These are phyloP conservation scores for Empis livida DNA, from an alignment of 2,888 invertebrate species.

Conservation along the genomic window DNA sequence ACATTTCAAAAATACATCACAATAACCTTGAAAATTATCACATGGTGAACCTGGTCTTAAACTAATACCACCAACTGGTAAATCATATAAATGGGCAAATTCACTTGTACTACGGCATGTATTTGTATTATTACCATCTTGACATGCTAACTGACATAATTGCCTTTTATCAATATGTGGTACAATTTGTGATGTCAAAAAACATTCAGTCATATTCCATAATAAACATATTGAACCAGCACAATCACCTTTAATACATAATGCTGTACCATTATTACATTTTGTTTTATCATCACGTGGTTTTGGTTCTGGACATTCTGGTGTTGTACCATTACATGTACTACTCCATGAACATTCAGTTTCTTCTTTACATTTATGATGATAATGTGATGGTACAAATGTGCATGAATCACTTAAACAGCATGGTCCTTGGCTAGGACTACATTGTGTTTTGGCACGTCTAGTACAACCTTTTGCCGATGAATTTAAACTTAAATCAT, in stretches of 20 bases:
- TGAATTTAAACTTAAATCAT: conserved; percentile 52
- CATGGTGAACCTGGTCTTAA: conserved; percentile 93
- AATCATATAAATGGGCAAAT: conserved; percentile 57
- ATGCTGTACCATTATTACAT: conserved; percentile 84
- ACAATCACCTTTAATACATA: conserved; percentile 84
- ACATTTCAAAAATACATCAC: conserved; percentile 98
- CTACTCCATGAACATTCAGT: conserved; percentile 84
- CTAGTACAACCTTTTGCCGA: conserved; percentile 71
- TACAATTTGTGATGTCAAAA: conserved; percentile 67
- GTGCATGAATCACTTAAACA: conserved; percentile 68
- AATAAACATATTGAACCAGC: conserved; percentile 89
- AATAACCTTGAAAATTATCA: conserved; percentile 98
- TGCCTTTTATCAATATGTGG: conserved; percentile 68
- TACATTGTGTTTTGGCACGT: conserved; percentile 57
- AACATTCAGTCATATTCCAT: conserved; percentile 92
- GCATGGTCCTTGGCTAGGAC: conserved; percentile 97
- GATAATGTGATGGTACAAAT: conserved; percentile 52
- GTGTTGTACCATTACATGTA: conserved; percentile 70
- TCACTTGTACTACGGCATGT: conserved; percentile 80
- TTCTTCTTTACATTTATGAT: conserved; percentile 65
- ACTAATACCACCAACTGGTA: conserved; percentile 71
- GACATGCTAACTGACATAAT: conserved; percentile 95
- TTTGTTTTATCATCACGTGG: conserved; percentile 81
- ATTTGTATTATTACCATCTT: conserved; percentile 58
- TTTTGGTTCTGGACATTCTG: conserved; percentile 76